Percentiles rank a stretch among this genome's conserved stretches.
Conservation (phyloP, 53 echinoderm and acorn worm genomes). For the Holothuria leucospilota region DNA sequence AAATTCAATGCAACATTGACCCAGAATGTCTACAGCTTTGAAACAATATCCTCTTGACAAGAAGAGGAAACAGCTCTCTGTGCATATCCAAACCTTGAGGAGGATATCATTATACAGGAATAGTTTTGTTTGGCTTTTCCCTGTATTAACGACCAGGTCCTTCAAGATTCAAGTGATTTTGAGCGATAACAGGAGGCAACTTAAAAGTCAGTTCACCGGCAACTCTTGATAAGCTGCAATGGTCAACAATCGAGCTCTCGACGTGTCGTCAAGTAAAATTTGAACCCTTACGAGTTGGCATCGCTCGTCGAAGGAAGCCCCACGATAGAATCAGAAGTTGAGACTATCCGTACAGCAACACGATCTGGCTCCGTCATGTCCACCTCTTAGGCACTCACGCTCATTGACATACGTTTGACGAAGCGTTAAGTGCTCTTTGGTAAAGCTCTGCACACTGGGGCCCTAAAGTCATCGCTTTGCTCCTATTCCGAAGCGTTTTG, state of each 20-base stretch:
- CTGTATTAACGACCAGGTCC: constrained; percentile 1
- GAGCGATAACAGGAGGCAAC: too few relatives aligned
- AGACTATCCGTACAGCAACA: background rate
- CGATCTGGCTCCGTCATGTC: constrained; percentile 28
- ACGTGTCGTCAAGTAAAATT: too few relatives aligned
- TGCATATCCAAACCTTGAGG: constrained; percentile 29
- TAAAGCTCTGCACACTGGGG: too few relatives aligned
- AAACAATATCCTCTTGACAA: constrained; percentile 11
- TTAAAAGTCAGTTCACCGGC: too few relatives aligned
- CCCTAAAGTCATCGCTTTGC: too few relatives aligned
- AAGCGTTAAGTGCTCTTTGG: background rate
- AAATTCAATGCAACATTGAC: constrained; percentile 30
- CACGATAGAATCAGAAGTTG: constrained; percentile 12
- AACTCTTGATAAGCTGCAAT: too few relatives aligned
- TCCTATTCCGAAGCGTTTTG: too few relatives aligned
- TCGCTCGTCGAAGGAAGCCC: constrained; percentile 22
- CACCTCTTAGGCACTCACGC: background rate
- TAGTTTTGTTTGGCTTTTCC: background rate
- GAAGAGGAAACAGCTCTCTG: background rate
- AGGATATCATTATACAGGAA: constrained; percentile 15
- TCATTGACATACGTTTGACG: constrained; percentile 26
- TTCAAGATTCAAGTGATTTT: constrained; percentile 10
- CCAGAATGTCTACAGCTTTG: constrained; percentile 23
- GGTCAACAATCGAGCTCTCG: too few relatives aligned
- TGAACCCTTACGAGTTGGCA: too few relatives aligned